Base-by-base conservation (phyloP, 2,797 vertebrate species). In the Urosaurus nigricauda region DNA sequence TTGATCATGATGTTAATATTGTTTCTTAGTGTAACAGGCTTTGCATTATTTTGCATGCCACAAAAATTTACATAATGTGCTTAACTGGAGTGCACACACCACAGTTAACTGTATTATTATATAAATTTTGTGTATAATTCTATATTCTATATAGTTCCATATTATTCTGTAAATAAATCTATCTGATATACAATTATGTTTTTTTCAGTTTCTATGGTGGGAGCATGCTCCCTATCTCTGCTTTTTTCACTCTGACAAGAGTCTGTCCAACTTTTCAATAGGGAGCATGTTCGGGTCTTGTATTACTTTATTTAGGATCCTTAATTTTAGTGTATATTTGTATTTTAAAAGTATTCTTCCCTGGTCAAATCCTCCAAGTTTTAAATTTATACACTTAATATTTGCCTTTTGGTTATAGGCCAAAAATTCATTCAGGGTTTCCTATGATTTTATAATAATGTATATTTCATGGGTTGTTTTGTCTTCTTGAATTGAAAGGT, bases 401-500 rank as follows among this genome's bases (percentile, higher is more conserved):
- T 65, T 87, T 80, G 5, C 17, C n/a, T 43, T 56, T 26, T 74
- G 13, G 2, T 9, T 26, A 19, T 80, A 73, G 19, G 85, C 17
- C 0, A 79, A 71, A 71, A 5, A 32, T 5, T 8, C 2, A 68
- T 79, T 80, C 47, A 77, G 56, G 16, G 32, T 63, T 58, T 65
- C 0, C 17, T 40, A 21, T 58, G 58, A 12, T 7, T 40, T 6
- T 87, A 89, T 58, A 58, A 43, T 11, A 65, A 4, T 83, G 58
- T 35, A 7, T 43, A 53, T 79, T 87, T 81, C 2, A 83, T 75
- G 21, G 24, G 26, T 63, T n/a, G 19, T 93, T 80, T 79, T 53
- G 21, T 91, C 89, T 93, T 89, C 78, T 95, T 73, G 26, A 92
- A 92, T 84, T 93, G 94, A 84, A 97, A 99, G 98, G 98, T 98